Evolutionary conservation across 2,888 invertebrate species (phyloP).

Genomic region (Bellardia bayeri): DNA sequence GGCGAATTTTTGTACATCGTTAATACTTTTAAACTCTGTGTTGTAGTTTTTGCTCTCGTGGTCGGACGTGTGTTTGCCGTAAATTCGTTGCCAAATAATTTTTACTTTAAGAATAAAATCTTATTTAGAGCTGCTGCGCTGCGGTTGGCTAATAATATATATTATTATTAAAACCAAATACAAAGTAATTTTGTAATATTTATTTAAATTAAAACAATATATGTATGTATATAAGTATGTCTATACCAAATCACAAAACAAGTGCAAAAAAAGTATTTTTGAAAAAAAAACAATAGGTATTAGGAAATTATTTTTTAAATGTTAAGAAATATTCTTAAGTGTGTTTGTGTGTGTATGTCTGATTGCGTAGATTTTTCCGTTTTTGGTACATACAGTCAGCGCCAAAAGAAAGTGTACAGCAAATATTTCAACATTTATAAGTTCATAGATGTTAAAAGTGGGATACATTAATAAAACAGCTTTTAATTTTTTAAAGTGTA

Average conservation of each 20-base stretch:
- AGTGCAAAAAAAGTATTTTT: slow-evolving; percentile 1
- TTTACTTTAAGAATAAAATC: slow-evolving; percentile 54
- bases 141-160: slow-evolving; percentile 75
- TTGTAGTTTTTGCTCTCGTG: slow-evolving; percentile 75
- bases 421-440: no score
- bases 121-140: slow-evolving; percentile 74
- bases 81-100: slow-evolving; percentile 64
- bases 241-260: neutral
- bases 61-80: slow-evolving; percentile 72
- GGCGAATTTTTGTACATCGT: slow-evolving; percentile 55
- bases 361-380: slow-evolving; percentile 34
- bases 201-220: slow-evolving; percentile 20
- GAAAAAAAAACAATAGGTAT: neutral
- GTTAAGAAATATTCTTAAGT: neutral
- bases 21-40: slow-evolving; percentile 66
- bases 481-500: no score
- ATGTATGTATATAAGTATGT: neutral
- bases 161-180: slow-evolving; percentile 57
- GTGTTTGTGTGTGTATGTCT: slow-evolving; percentile 33
- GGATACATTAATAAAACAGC: no score
- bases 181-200: slow-evolving; percentile 54
- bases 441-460: no score
- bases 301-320: slow-evolving; percentile 6
- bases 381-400: slow-evolving; percentile 18
- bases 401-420: no score